Evolutionary conservation across 2,888 invertebrate species (phyloP).

Genomic region (Eupithecia dodoneata): DNA sequence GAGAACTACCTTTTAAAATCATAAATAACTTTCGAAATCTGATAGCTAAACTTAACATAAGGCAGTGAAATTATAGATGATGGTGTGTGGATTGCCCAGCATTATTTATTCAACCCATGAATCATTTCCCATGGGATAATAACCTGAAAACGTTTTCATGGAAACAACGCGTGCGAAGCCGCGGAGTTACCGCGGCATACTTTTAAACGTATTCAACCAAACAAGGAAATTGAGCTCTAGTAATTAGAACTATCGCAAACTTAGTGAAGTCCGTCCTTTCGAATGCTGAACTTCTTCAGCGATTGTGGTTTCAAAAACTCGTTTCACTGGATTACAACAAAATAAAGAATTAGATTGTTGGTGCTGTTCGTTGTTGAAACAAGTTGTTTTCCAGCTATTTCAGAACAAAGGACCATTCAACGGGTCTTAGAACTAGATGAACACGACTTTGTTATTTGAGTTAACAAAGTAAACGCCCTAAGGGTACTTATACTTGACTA

Average conservation of each 20-base stretch:
- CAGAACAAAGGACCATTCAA: slow-evolving; percentile 51
- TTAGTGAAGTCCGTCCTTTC: slow-evolving; percentile 14
- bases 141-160: too few species aligned
- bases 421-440: slow-evolving; percentile 51
- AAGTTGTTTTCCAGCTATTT: slow-evolving; percentile 42
- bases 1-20: neutral
- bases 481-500: slow-evolving; percentile 9
- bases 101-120: too few species aligned
- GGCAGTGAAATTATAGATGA: too few species aligned
- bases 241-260: slow-evolving; percentile 25
- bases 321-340: slow-evolving; percentile 37
- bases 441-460: slow-evolving; percentile 40
- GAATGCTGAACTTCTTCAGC: slow-evolving; percentile 25
- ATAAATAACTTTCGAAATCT: too few species aligned
- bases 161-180: too few species aligned
- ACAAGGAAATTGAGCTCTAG: slow-evolving; percentile 13
- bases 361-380: slow-evolving; percentile 31
- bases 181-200: neutral
- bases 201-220: neutral
- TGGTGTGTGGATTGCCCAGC: too few species aligned
- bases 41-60: too few species aligned
- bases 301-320: slow-evolving; percentile 35
- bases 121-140: too few species aligned
- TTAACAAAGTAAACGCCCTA: slow-evolving; percentile 42
- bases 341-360: slow-evolving; percentile 34